phyloP scores from a whole-genome alignment of 2,888 invertebrate species.

The Temnothorax unifasciatus region DNA sequence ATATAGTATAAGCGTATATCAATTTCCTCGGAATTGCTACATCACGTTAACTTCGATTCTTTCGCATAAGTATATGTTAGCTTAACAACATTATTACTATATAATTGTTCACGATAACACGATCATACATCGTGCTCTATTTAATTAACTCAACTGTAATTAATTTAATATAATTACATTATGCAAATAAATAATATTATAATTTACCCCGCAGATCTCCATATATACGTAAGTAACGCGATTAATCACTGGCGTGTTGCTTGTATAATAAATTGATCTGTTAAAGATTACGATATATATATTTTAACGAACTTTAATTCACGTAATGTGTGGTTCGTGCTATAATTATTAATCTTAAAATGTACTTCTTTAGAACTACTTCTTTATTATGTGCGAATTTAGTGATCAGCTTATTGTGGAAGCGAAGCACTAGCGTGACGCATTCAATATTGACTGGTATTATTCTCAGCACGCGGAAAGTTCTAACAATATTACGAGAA shows the following conservation, averaged over 20 bases:
- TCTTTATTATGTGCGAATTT: background rate
- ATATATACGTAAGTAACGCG: background rate
- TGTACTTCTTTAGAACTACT: background rate
- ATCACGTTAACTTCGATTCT: constrained; percentile 1
- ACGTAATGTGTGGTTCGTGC: background rate
- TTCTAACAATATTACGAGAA: constrained; percentile 2
- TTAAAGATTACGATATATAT: background rate
- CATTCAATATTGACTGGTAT: constrained; percentile 22
- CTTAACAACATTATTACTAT: constrained; percentile 19
- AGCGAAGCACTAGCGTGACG: constrained; percentile 9
- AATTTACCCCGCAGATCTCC: background rate
- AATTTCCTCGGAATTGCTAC: background rate
- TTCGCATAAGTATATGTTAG: too few relatives aligned
- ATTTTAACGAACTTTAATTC: background rate
- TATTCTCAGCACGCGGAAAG: constrained; percentile 21
- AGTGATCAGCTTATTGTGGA: constrained; percentile 20
- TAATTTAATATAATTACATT: constrained; percentile 14
- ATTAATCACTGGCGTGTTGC: background rate
- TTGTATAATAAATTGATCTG: constrained; percentile 9
- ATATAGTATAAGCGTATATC: background rate
- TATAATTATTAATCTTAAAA: background rate
- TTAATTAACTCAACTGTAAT: constrained; percentile 27
- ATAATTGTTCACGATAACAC: background rate
- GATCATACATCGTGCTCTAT: background rate
- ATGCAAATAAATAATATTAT: constrained; percentile 1